These are phyloP conservation scores for Spilarctia lutea DNA, from an alignment of 2,888 invertebrate species.

Conservation along the genomic window DNA sequence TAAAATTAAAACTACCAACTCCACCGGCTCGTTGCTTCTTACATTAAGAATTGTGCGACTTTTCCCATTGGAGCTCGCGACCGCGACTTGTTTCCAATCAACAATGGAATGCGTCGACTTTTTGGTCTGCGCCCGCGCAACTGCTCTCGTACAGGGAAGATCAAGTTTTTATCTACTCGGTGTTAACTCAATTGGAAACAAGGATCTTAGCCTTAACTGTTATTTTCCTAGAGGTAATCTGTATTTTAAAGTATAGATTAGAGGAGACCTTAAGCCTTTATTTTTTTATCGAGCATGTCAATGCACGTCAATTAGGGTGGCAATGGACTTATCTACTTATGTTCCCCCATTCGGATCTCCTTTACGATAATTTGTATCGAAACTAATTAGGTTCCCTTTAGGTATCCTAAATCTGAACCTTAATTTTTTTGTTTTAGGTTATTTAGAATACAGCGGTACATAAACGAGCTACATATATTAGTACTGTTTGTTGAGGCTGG, in stretches of 20 bases:
- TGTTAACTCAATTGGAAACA: conserved; percentile 68
- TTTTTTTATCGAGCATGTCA: not conserved
- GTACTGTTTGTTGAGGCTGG: conserved; percentile 13
- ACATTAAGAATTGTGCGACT: conserved; percentile 67
- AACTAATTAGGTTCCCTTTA: not conserved
- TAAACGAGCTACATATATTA: conserved; percentile 15
- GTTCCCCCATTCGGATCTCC: no score
- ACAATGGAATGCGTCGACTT: conserved; percentile 82
- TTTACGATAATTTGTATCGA: not conserved
- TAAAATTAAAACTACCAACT: conserved; percentile 57
- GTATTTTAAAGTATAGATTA: conserved; percentile 26
- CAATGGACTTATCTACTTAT: not conserved
- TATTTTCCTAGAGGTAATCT: conserved; percentile 48
- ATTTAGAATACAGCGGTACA: conserved; percentile 7
- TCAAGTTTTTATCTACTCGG: conserved; percentile 71
- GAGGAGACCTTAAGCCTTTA: not conserved
- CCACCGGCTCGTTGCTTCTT: conserved; percentile 61
- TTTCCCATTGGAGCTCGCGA: conserved; percentile 77
- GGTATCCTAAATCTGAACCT: not conserved
- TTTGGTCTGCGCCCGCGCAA: conserved; percentile 72
- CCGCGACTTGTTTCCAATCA: conserved; percentile 82
- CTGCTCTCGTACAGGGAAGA: conserved; percentile 61
- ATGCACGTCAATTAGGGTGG: not conserved
- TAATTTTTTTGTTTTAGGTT: not conserved
- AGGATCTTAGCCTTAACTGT: conserved; percentile 65